Evolutionary conservation across 2,113 vertebrate genomes (phyloP).

Genomic region (Platanista minor): DNA sequence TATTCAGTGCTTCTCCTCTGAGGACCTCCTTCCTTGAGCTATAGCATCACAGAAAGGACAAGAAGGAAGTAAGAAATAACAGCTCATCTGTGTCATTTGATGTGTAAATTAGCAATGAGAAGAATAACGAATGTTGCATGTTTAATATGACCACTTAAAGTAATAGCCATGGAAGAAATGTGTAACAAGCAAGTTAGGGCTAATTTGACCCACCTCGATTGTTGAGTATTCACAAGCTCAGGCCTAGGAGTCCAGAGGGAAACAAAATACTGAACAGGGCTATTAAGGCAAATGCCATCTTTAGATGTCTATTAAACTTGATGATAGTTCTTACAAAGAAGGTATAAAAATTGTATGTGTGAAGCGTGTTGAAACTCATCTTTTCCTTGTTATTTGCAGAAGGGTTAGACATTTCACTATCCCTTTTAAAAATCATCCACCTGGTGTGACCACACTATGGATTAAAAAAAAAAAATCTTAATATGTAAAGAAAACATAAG

Average conservation of each 20-base stretch:
- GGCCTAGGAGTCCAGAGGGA: neutral
- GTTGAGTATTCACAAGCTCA: constrained; percentile 7
- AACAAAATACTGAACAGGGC: neutral
- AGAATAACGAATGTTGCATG: neutral
- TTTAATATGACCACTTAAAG: constrained; percentile 44
- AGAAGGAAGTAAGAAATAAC: neutral
- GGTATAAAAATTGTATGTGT: neutral
- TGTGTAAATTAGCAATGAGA: constrained; percentile 28
- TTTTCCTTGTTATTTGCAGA: neutral
- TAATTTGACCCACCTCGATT: neutral
- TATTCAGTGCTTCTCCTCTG: neutral
- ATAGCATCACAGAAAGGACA: neutral
- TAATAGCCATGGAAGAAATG: constrained; percentile 25
- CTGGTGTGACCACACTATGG: neutral
- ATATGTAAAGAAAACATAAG: neutral
- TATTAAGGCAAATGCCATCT: constrained; percentile 32
- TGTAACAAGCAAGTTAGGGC: constrained; percentile 7
- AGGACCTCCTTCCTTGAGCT: neutral
- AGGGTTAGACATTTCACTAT: neutral
- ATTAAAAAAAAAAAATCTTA: neutral
- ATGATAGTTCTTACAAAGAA: neutral
- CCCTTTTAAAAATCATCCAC: neutral
- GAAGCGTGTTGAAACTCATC: neutral
- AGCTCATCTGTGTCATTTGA: neutral
- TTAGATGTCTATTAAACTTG: constrained; percentile 31